Percentiles rank a stretch among this genome's conserved stretches.
Conservation (phyloP, 2,888 invertebrate genomes). For the Bellardia bayeri region DNA sequence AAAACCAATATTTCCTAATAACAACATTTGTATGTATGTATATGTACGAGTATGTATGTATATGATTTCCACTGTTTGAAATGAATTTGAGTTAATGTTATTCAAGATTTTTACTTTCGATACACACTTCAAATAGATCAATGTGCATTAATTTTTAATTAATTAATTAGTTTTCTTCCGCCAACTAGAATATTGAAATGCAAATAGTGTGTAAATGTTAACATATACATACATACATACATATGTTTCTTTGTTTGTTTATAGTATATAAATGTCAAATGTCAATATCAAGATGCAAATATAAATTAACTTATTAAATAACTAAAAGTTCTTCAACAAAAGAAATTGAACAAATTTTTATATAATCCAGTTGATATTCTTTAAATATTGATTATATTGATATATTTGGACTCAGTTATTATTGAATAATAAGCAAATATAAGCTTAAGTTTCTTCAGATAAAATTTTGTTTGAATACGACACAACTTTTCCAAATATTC, state of each 20-base stretch:
- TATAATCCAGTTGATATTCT: too few relatives aligned
- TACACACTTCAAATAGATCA: constrained; percentile 69
- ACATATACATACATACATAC: background rate
- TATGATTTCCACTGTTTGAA: too few relatives aligned
- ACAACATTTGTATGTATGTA: background rate
- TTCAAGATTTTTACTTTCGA: constrained; percentile 53
- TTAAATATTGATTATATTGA: too few relatives aligned
- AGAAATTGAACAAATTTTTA: too few relatives aligned
- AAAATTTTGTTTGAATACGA: too few relatives aligned
- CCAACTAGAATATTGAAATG: background rate
- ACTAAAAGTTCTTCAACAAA: background rate
- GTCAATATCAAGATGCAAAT: constrained; percentile 22
- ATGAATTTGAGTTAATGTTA: constrained; percentile 61
- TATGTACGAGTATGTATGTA: background rate
- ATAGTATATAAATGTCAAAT: too few relatives aligned
- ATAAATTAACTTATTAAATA: constrained; percentile 18
- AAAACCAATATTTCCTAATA: constrained; percentile 21
- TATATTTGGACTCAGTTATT: too few relatives aligned
- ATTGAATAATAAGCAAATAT: too few relatives aligned
- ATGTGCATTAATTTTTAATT: constrained; percentile 68
- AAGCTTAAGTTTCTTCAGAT: too few relatives aligned
- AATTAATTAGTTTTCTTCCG: constrained; percentile 50
- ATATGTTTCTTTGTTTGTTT: too few relatives aligned
- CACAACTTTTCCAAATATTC: too few relatives aligned
- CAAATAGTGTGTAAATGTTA: constrained; percentile 15